A percentile compares a stretch with the other conserved stretches of the same genome.
These are phyloP conservation scores for Mesocentrotus franciscanus DNA, from an alignment of 53 echinoderm and acorn worm genomes.

Conservation along the genomic window DNA sequence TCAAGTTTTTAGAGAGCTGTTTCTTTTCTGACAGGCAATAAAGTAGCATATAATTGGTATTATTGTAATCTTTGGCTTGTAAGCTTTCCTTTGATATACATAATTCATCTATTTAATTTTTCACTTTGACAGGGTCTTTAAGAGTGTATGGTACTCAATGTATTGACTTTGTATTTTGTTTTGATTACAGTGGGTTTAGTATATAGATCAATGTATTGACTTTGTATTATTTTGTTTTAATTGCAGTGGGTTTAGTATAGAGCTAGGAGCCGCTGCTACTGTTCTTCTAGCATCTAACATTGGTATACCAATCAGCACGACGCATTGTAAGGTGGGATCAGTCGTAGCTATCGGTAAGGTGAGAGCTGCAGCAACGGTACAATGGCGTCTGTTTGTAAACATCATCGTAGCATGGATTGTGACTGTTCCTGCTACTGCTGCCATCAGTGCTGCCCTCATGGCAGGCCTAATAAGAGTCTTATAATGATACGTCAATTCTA, in stretches of 20 bases:
- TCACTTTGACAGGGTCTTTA: too few relatives aligned
- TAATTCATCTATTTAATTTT: too few relatives aligned
- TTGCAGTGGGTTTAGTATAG: constrained; percentile 95
- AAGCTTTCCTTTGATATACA: too few relatives aligned
- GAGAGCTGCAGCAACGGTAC: constrained; percentile 75
- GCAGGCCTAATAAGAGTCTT: constrained; percentile 47
- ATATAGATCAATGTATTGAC: too few relatives aligned
- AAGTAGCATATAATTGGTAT: too few relatives aligned
- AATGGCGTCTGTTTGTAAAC: constrained; percentile 86
- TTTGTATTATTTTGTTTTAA: background rate
- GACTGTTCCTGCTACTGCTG: constrained; percentile 85
- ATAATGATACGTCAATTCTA: constrained; percentile 33
- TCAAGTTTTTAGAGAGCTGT: too few relatives aligned
- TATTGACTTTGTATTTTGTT: too few relatives aligned
- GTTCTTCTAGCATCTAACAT: constrained; percentile 92
- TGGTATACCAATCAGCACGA: constrained; percentile 95
- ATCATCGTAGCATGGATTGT: constrained; percentile 92
- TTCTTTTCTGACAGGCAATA: too few relatives aligned
- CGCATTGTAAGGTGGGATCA: constrained; percentile 97
- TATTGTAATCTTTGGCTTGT: too few relatives aligned
- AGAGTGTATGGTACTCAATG: background rate
- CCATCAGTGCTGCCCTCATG: constrained; percentile 86
- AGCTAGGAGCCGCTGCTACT: constrained; percentile 93
- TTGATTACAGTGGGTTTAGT: too few relatives aligned
- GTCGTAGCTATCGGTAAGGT: constrained; percentile 87